A percentile compares a stretch with the other conserved stretches of the same genome.
phyloP scores from a whole-genome alignment of 2,797 vertebrate species.

The Schizopygopsis malacanthus region DNA sequence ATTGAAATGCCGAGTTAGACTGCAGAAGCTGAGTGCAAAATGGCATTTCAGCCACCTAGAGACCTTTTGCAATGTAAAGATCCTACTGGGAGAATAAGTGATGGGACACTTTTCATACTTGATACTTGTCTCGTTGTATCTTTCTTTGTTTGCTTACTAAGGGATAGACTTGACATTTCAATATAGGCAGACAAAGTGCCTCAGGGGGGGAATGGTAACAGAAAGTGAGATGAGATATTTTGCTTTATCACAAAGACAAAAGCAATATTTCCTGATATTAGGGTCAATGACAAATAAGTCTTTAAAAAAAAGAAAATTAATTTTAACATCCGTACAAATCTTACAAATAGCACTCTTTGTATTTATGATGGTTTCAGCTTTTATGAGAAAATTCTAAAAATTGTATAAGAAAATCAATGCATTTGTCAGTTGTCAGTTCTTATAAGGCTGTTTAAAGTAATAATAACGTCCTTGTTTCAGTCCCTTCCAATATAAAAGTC shows the following conservation, averaged over 20 bases:
- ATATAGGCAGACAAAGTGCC: slow-evolving; percentile 74
- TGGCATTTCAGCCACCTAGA: slow-evolving; percentile 38
- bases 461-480: no score
- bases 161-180: slow-evolving; percentile 73
- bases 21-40: slow-evolving; percentile 19
- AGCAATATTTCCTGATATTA: slow-evolving; percentile 15
- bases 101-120: slow-evolving; percentile 56
- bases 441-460: no score
- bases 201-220: slow-evolving; percentile 63
- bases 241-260: slow-evolving; percentile 31
- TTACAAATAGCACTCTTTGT: neutral
- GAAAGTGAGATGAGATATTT: slow-evolving; percentile 70
- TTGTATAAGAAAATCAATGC: no score
- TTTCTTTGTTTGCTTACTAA: slow-evolving; percentile 75
- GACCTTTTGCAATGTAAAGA: slow-evolving; percentile 33
- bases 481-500: no score
- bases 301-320: neutral
- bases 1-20: slow-evolving; percentile 50
- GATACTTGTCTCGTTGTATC: slow-evolving; percentile 71
- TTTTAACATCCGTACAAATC: neutral
- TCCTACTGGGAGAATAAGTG: slow-evolving; percentile 71
- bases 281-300: neutral
- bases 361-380: neutral
- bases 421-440: no score
- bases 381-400: no score